Evolutionary conservation across 2,113 vertebrate genomes (phyloP).

Genomic region (Chrysemys picta): DNA sequence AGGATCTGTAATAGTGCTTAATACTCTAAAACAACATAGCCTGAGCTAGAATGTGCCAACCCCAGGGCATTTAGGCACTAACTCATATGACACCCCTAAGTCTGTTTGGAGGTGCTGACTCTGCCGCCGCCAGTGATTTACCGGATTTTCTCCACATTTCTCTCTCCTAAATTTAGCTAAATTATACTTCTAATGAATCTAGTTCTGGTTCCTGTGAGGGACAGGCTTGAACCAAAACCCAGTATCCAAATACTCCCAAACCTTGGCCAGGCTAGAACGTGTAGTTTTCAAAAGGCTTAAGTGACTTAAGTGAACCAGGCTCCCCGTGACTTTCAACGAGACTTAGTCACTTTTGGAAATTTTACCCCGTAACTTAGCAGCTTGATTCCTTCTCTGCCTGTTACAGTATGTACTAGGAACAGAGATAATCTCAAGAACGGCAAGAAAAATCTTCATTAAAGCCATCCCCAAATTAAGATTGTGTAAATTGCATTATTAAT

Average conservation of each 20-base stretch:
- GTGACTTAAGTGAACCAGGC: not conserved
- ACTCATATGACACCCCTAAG: not conserved
- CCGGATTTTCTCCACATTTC: not conserved
- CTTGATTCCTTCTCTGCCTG: not conserved
- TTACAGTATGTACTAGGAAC: rapidly evolving
- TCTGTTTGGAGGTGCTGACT: not conserved
- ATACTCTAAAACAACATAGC: not conserved
- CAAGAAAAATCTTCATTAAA: not conserved
- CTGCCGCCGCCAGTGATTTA: not conserved
- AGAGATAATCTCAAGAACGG: rapidly evolving
- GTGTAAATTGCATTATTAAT: not conserved
- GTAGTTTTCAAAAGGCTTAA: not conserved
- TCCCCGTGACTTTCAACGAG: not conserved
- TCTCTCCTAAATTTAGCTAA: not conserved
- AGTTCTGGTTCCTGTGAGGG: not conserved
- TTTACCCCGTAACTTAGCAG: not conserved
- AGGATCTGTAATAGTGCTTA: no score
- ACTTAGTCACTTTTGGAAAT: not conserved
- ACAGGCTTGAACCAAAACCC: not conserved
- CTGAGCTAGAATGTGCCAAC: not conserved
- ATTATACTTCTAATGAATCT: not conserved
- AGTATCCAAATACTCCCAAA: not conserved
- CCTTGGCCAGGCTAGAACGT: not conserved
- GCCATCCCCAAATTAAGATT: not conserved
- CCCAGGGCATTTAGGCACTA: no score